Percentiles rank a stretch among this genome's conserved stretches.
phyloP scores from a whole-genome alignment of 2,797 vertebrate species.

The Champsocephalus gunnari region DNA sequence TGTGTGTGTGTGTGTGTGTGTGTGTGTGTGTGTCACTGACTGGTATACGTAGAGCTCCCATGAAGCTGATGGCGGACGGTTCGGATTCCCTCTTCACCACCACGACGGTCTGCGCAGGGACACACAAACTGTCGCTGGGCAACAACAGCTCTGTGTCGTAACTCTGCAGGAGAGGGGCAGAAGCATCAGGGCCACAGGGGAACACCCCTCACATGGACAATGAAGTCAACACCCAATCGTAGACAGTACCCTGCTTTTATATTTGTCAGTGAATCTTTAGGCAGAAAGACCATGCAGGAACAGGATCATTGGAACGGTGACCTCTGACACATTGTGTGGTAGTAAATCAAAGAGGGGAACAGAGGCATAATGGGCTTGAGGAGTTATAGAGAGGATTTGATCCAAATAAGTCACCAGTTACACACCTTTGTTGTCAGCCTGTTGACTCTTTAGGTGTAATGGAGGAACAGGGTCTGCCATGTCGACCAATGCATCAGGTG shows the following conservation, averaged over 20 bases:
- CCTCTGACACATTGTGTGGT: neutral
- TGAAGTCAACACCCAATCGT: neutral
- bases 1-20: neutral
- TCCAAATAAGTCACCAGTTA: neutral
- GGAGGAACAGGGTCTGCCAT: neutral
- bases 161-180: slow-evolving; percentile 58
- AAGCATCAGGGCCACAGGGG: neutral
- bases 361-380: neutral
- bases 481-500: neutral
- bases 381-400: neutral
- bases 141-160: slow-evolving; percentile 83
- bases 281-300: neutral
- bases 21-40: slow-evolving; percentile 71
- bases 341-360: neutral
- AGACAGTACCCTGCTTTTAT: neutral
- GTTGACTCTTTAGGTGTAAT: neutral
- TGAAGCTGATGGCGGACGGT: slow-evolving; percentile 92
- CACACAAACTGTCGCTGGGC: slow-evolving; percentile 64
- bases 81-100: slow-evolving; percentile 81
- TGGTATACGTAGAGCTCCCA: slow-evolving; percentile 91
- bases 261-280: neutral
- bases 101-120: slow-evolving; percentile 77
- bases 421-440: neutral
- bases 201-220: neutral
- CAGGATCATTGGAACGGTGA: neutral